These are phyloP conservation scores for Phyllotreta cruciferae DNA, from an alignment of 2,888 invertebrate genomes.

Conservation along the genomic window DNA sequence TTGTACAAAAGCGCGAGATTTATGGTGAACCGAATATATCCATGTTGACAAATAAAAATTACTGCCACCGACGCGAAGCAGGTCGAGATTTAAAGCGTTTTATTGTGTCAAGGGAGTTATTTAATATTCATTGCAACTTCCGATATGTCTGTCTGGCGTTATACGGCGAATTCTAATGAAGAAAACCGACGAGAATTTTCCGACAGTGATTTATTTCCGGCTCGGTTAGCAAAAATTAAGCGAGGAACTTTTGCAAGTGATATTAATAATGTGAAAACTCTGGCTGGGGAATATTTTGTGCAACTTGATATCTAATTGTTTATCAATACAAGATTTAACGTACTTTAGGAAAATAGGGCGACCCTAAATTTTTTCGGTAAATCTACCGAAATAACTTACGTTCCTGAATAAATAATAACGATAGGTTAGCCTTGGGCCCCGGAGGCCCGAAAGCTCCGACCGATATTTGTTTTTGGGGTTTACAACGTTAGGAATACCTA, in stretches of 20 bases:
- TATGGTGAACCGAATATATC: slow-evolving; percentile 35
- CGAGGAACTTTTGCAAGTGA: no score
- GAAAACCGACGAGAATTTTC: slow-evolving; percentile 5
- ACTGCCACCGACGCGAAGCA: slow-evolving; percentile 32
- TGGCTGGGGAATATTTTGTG: no score
- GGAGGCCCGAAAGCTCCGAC: slow-evolving; percentile 11
- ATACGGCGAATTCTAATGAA: slow-evolving; percentile 42
- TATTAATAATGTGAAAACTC: no score
- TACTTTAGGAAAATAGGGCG: no score
- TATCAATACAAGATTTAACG: no score
- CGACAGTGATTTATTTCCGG: no score
- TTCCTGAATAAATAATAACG: slow-evolving; percentile 10
- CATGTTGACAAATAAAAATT: slow-evolving; percentile 44
- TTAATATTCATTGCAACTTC: slow-evolving; percentile 35
- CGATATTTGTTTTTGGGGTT: slow-evolving; percentile 21
- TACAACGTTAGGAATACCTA: slow-evolving; percentile 18
- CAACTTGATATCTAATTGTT: no score
- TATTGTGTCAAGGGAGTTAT: slow-evolving; percentile 28
- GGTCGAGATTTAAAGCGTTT: slow-evolving; percentile 40
- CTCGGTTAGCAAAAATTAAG: no score
- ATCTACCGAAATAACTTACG: slow-evolving; percentile 7
- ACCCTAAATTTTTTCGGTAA: background rate
- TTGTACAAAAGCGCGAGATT: slow-evolving; percentile 29
- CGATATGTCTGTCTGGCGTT: slow-evolving; percentile 42
- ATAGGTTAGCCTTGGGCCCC: slow-evolving; percentile 9